Percentiles rank a stretch among this genome's conserved stretches.
These are phyloP conservation scores for Saturnia japonica DNA, from an alignment of 2,888 invertebrate genomes.

Conservation along the genomic window DNA sequence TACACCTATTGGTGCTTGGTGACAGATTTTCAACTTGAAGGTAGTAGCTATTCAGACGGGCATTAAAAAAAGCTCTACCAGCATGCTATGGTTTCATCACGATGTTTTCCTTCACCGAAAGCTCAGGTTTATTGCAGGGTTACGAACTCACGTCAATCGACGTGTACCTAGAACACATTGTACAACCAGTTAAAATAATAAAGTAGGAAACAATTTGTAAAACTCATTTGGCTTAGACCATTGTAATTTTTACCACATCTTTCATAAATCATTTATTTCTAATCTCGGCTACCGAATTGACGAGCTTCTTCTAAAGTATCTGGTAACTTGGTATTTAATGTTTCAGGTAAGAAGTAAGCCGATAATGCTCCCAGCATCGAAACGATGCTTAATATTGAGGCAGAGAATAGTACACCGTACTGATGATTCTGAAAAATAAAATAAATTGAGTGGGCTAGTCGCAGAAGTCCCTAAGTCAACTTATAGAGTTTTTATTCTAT, in stretches of 20 bases:
- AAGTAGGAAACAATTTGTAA: background rate
- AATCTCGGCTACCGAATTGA: conserved; percentile 67
- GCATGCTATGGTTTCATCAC: too few species aligned
- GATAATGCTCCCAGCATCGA: conserved; percentile 70
- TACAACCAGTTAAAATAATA: background rate
- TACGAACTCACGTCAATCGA: too few species aligned
- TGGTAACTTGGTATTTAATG: conserved; percentile 83
- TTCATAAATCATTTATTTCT: background rate
- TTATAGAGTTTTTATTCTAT: too few species aligned
- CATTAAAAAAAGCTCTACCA: too few species aligned
- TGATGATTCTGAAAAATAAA: conserved; percentile 51
- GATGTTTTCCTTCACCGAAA: too few species aligned
- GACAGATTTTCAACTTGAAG: too few species aligned
- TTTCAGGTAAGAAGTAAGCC: conserved; percentile 83
- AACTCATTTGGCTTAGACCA: background rate
- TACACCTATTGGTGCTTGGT: too few species aligned
- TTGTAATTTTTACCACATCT: too few species aligned
- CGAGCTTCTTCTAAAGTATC: conserved; percentile 84
- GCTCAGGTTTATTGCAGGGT: too few species aligned
- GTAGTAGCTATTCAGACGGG: too few species aligned
- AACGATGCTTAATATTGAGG: conserved; percentile 50
- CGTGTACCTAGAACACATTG: too few species aligned
- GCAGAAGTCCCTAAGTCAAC: too few species aligned
- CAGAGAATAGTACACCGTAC: conserved; percentile 48
- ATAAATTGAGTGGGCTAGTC: background rate